Conservation (phyloP, 2,888 invertebrate species). For the Apodemia hepburni region DNA sequence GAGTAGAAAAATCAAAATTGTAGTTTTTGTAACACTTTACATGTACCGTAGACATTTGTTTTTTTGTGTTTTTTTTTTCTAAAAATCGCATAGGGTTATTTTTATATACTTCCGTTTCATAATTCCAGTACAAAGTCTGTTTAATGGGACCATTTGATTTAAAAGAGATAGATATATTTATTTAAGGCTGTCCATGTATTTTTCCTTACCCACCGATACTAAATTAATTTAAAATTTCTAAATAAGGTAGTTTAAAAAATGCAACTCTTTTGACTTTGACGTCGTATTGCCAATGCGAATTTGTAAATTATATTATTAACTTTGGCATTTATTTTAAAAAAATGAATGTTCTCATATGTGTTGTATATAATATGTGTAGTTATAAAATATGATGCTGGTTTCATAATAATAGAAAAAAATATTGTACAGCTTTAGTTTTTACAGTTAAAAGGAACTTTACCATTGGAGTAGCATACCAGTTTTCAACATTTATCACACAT, state of each 20-base stretch:
- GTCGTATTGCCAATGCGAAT: slow-evolving; percentile 1
- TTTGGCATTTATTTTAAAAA: neutral
- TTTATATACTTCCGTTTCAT: slow-evolving; percentile 13
- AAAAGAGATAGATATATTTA: slow-evolving; percentile 16
- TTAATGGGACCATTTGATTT: slow-evolving; percentile 21
- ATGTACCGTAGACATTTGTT: slow-evolving; percentile 4
- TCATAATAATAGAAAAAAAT: too few species aligned
- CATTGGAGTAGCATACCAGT: too few species aligned
- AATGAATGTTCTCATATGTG: neutral
- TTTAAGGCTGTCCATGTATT: slow-evolving; percentile 15
- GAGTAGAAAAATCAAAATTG: slow-evolving; percentile 19
- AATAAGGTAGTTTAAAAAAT: slow-evolving; percentile 20
- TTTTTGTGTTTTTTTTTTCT: neutral
- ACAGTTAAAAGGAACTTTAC: too few species aligned
- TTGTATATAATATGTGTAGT: too few species aligned
- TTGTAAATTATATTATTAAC: slow-evolving; percentile 3
- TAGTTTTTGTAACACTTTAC: slow-evolving; percentile 23
- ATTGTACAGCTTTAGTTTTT: too few species aligned
- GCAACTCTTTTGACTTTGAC: slow-evolving; percentile 22
- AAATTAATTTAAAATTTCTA: slow-evolving; percentile 19
- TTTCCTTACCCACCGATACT: slow-evolving; percentile 17
- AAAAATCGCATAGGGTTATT: slow-evolving; percentile 6
- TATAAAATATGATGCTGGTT: too few species aligned
- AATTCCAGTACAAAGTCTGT: slow-evolving; percentile 20
- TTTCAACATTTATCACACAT: too few species aligned